These are phyloP conservation scores for Drosophila flavopinicola DNA, from an alignment of 2,888 invertebrate species.

Conservation along the genomic window DNA sequence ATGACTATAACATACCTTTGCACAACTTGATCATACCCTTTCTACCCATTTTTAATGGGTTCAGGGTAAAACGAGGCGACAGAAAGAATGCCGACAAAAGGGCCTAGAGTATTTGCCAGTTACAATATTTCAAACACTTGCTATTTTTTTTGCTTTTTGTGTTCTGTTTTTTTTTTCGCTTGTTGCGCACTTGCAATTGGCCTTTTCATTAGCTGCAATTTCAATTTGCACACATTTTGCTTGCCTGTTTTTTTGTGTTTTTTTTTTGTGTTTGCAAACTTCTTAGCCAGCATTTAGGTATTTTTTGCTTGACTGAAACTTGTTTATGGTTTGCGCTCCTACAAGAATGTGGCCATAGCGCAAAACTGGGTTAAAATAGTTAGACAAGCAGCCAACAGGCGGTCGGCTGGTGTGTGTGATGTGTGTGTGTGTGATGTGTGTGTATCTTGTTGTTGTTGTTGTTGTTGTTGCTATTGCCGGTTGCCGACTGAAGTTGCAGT, in stretches of 20 bases:
- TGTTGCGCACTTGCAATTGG: constrained; percentile 66
- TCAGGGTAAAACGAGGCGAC: constrained; percentile 37
- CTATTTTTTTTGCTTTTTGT: constrained; percentile 4
- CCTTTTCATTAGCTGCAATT: constrained; percentile 67
- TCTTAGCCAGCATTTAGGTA: constrained; percentile 53
- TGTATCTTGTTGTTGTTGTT: constrained; percentile 9
- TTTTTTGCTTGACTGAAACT: constrained; percentile 64
- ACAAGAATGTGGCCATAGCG: constrained; percentile 73
- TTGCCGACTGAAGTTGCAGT: constrained; percentile 56
- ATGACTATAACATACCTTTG: no score
- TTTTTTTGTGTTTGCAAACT: no score
- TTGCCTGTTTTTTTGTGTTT: constrained; percentile 44
- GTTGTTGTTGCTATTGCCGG: constrained; percentile 26
- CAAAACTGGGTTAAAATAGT: constrained; percentile 68
- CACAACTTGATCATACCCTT: no score
- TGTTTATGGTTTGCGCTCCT: constrained; percentile 74
- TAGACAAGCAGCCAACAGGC: constrained; percentile 57
- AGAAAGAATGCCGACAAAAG: not conserved
- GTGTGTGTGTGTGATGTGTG: constrained; percentile 2
- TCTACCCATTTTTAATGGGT: no score
- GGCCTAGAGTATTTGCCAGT: constrained; percentile 1
- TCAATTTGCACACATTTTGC: constrained; percentile 68
- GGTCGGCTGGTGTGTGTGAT: constrained; percentile 34
- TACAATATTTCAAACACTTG: constrained; percentile 3
- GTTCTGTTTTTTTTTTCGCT: constrained; percentile 19